These are phyloP conservation scores for Xiphophorus birchmanni DNA, from an alignment of 2,797 vertebrate genomes.

Conservation along the genomic window DNA sequence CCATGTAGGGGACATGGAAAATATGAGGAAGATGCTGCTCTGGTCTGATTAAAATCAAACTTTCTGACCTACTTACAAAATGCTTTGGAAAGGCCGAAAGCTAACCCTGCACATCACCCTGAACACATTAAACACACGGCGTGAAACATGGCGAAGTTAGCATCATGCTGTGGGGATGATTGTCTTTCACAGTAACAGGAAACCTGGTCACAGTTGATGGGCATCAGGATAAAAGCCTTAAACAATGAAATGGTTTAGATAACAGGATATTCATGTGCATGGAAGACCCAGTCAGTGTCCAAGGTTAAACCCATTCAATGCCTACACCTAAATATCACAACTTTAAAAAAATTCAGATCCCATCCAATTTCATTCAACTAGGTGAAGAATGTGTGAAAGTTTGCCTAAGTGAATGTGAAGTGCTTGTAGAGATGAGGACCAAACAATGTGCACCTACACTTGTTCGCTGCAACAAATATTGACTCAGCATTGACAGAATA, in stretches of 20 bases:
- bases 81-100: background rate
- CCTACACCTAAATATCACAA: background rate
- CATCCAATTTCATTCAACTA: background rate
- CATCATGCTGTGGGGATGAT: background rate
- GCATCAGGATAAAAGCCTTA: background rate
- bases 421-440: background rate
- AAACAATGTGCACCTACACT: background rate
- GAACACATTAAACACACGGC: background rate
- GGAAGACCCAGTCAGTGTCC: background rate
- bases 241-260: background rate
- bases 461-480: background rate
- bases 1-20: background rate
- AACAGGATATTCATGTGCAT: background rate
- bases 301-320: background rate
- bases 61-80: too few species aligned
- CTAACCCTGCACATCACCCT: background rate
- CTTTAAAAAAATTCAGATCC: background rate
- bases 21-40: background rate
- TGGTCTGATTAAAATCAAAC: background rate
- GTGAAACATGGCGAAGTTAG: background rate
- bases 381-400: background rate
- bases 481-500: background rate
- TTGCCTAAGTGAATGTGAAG: background rate
- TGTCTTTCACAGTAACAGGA: background rate
- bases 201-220: background rate